A percentile compares a stretch with the other conserved stretches of the same genome.
Evolutionary conservation across 2,888 invertebrate species (phyloP).

Genomic region (Nysson spinosus): DNA sequence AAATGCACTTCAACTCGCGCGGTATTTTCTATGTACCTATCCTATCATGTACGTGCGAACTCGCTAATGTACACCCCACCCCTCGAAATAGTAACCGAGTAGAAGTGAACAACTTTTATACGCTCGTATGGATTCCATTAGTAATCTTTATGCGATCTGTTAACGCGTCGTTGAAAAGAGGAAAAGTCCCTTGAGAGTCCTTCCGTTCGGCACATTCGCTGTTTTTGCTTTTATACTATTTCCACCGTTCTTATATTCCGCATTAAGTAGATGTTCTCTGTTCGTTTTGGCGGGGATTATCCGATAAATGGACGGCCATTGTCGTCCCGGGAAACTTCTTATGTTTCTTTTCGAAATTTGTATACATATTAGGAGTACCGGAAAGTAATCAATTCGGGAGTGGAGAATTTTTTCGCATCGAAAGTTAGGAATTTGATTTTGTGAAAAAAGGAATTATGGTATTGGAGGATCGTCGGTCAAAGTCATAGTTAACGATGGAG

Average conservation of each 20-base stretch:
- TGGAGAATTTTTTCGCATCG: too few species aligned
- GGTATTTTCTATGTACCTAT: constrained; percentile 30
- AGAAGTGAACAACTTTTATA: constrained; percentile 41
- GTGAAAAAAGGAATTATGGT: too few species aligned
- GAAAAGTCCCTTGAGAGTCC: constrained; percentile 36
- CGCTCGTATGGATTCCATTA: constrained; percentile 58
- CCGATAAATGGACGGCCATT: constrained; percentile 6
- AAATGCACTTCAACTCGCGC: constrained; percentile 58
- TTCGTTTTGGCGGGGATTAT: constrained; percentile 1
- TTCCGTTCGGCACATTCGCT: constrained; percentile 19
- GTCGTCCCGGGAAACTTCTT: constrained; percentile 12
- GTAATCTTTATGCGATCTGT: constrained; percentile 62
- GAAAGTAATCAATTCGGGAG: too few species aligned
- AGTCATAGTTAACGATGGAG: too few species aligned
- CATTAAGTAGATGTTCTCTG: constrained; percentile 20
- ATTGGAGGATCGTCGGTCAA: too few species aligned
- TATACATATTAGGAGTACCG: too few species aligned
- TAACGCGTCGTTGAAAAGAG: constrained; percentile 46
- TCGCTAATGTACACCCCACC: constrained; percentile 43
- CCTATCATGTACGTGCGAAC: constrained; percentile 37
- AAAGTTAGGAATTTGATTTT: too few species aligned
- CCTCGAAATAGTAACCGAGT: not conserved
- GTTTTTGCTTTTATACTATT: constrained; percentile 25
- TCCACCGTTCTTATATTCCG: constrained; percentile 15
- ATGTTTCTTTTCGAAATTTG: too few species aligned